These are phyloP conservation scores for Chaitophorus viminalis DNA, from an alignment of 2,888 invertebrate species.

Conservation along the genomic window DNA sequence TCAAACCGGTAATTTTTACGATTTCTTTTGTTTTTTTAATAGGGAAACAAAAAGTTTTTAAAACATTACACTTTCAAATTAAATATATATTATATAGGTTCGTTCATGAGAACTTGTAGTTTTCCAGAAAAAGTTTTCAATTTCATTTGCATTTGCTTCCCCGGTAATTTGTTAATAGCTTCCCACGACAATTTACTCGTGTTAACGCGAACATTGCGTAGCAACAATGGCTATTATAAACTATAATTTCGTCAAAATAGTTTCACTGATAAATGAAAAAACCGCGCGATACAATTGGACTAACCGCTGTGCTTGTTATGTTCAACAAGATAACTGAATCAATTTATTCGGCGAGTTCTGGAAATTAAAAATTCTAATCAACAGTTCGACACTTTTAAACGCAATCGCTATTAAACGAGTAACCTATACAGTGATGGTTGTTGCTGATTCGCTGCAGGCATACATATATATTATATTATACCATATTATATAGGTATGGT, in stretches of 20 bases:
- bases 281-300: background rate
- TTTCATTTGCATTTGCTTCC: slow-evolving; percentile 6
- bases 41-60: background rate
- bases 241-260: slow-evolving; percentile 8
- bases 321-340: background rate
- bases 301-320: background rate
- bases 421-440: background rate
- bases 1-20: background rate
- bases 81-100: background rate
- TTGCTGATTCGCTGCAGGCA: background rate
- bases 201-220: background rate
- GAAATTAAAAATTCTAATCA: slow-evolving; percentile 33
- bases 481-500: too few relatives aligned
- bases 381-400: slow-evolving; percentile 21
- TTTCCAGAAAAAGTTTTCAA: slow-evolving; percentile 30
- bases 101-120: slow-evolving; percentile 7
- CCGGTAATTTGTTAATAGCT: background rate
- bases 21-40: slow-evolving; percentile 13
- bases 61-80: slow-evolving; percentile 28
- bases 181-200: slow-evolving; percentile 17
- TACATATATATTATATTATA: too few relatives aligned
- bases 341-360: background rate
- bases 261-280: slow-evolving; percentile 40
- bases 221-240: slow-evolving; percentile 5
- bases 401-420: background rate